Evolutionary conservation across 1,140 invertebrate species (phyloP), one percentile per base, ranked within the genome.

Genomic region (Pseudachorutes palmiensis): DNA sequence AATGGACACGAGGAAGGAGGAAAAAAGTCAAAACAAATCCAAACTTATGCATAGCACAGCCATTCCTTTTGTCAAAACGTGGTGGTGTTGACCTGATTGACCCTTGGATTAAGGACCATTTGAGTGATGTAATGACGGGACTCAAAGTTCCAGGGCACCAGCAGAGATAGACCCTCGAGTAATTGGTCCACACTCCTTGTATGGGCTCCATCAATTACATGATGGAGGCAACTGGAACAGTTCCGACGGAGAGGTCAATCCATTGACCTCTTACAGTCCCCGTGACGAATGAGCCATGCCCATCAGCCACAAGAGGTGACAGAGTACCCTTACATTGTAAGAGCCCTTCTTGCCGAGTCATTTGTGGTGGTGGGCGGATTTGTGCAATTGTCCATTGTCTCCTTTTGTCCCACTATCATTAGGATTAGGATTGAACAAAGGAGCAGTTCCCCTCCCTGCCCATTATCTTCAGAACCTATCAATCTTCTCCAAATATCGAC

Each of bases 401-500:
- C 51, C 51, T 55, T 55, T 55, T 55, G 51, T 55, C 5, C 14
- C 24, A 9, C 51, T 55, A 26, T 55, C 5, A 55, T 55, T 55
- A 55, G 9, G 51, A 55, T 55, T 55, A 55, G 9, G 51, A 55
- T 12, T 45, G 9, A 19, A 45, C 36, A 45, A 45, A 45, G 36
- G 9, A 45, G 9, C 36, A 45, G 19, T 19, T 19, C 36, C 36
- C 36, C 19, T 19, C 36, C 36, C 19, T 19, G 36, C 36, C 36
- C 5, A 55, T 55, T 55, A 55, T 55, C 51, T 55, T 24, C 51
- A 5, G 3, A 5, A 55, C 9, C 51, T 22, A 55, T 55, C 51
- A 55, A 55, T 55, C 51, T 55, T 55, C 14, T 55, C 51, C 51
- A 55, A 55, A 55, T 55, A 55, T 55, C 51, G 51, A 55, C 51